Evolutionary conservation across 2,797 vertebrate genomes (phyloP).

Genomic region (Alca torda): DNA sequence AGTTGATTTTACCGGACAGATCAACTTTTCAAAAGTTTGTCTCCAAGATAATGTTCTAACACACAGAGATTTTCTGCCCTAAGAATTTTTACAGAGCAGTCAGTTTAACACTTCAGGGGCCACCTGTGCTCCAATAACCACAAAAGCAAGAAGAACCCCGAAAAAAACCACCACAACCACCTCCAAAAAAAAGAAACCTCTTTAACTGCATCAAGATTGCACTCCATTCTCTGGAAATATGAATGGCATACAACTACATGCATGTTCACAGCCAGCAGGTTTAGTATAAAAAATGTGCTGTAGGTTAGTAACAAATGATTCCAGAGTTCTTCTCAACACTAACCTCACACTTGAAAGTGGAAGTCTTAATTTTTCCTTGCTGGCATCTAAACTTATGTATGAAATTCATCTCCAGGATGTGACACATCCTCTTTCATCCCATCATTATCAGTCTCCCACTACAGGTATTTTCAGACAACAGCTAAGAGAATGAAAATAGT

Average conservation of each 20-base stretch:
- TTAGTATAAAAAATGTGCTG: neutral
- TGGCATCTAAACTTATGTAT: neutral
- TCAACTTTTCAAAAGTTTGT: neutral
- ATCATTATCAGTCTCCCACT: neutral
- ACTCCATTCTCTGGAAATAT: neutral
- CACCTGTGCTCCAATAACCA: neutral
- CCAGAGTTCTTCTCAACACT: neutral
- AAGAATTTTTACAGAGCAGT: neutral
- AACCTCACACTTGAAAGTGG: neutral
- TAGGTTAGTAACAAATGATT: neutral
- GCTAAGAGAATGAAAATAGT: neutral
- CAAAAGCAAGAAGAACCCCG: neutral
- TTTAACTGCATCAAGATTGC: neutral
- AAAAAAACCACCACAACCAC: neutral
- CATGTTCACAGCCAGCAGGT: neutral
- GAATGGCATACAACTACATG: neutral
- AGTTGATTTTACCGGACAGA: neutral
- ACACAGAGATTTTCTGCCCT: neutral
- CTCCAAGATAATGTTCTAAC: neutral
- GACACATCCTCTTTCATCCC: neutral
- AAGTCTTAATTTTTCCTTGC: neutral
- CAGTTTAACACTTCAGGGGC: neutral
- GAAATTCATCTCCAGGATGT: neutral
- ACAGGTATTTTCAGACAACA: neutral
- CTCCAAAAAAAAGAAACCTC: neutral